Base-by-base conservation (phyloP, 1,140 invertebrate genomes). In the Calephelis virginiensis region DNA sequence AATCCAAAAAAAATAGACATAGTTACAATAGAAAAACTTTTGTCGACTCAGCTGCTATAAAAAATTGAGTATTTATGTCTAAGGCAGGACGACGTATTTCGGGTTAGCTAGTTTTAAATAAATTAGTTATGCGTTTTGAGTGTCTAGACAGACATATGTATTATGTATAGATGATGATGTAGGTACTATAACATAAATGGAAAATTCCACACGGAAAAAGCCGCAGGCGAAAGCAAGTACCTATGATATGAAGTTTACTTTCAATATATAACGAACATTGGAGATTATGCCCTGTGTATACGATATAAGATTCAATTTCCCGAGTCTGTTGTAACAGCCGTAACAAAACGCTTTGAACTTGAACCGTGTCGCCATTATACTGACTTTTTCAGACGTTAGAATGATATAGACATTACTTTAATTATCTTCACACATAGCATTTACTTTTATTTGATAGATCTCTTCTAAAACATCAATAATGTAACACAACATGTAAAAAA, bases 261-360 rank as follows among this genome's bases (percentile, higher is more conserved):
- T 53, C 49, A 53, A 28, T 53, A 9, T 5, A 17, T 10, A 10
- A 5, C 5, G 14, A 0, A 17, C 17, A n/a, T 5, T 17, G 14
- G 9, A 53, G 14, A 17, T 14, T 53, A 17, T 11, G 10, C 8
- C 8, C 17, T 53, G 14, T 28, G 1, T 0, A 7, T 14, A 53
- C 7, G 4, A 4, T 0, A 53, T 17, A 53, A 53, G 14, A 17
- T 17, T 28, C 8, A 53, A 53, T 14, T 53, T 53, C 49, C 3
- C 40, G 5, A 28, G 8, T 9, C 14, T 17, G 49, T 28, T 13
- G 14, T 17, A 53, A 53, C 49, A 53, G 49, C 49, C 49, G 49
- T 53, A 53, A 53, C 49, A 17, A 53, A 53, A 53, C 49, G 49
- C 63, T 64, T 69, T 69, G 67, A 69, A 69, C 67, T 69, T 69